phyloP scores from a whole-genome alignment of 2,113 vertebrate species.

The Erinaceus europaeus region DNA sequence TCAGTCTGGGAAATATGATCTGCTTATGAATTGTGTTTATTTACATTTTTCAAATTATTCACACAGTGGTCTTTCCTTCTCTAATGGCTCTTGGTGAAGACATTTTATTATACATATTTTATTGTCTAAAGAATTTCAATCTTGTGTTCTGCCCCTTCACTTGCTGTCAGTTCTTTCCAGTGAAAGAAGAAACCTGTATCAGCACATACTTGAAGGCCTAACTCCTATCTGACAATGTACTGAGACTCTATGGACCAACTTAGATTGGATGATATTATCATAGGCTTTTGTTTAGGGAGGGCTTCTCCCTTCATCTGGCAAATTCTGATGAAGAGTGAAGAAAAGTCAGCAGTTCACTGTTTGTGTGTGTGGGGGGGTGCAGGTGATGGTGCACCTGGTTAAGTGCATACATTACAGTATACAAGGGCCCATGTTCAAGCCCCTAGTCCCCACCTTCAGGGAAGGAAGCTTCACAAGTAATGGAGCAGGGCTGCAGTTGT shows the following conservation, averaged over 20 bases:
- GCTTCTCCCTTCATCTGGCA: not conserved
- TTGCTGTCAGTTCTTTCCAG: conserved; percentile 47
- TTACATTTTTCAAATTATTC: conserved; percentile 55
- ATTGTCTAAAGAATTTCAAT: conserved; percentile 47
- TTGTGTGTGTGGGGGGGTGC: not conserved
- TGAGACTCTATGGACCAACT: conserved; percentile 53
- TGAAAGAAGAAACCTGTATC: conserved; percentile 28
- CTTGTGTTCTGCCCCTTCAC: conserved; percentile 46
- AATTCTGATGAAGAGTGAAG: conserved; percentile 31
- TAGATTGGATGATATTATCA: conserved; percentile 48
- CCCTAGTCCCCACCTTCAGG: too few species aligned
- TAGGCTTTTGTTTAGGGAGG: conserved; percentile 36
- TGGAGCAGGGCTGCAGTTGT: too few species aligned
- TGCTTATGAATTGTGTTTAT: conserved; percentile 18
- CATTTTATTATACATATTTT: conserved; percentile 40
- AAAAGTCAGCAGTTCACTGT: not conserved
- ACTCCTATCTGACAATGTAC: conserved; percentile 50
- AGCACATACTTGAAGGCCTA: conserved; percentile 34
- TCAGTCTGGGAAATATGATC: conserved; percentile 45
- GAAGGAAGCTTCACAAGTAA: too few species aligned
- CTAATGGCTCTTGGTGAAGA: conserved; percentile 48
- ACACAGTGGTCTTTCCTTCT: conserved; percentile 26
- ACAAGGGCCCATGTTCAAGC: too few species aligned
- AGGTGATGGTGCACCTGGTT: too few species aligned
- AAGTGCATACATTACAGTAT: too few species aligned